Conservation (phyloP, 2,113 vertebrate genomes). For the Tupaia tana region DNA sequence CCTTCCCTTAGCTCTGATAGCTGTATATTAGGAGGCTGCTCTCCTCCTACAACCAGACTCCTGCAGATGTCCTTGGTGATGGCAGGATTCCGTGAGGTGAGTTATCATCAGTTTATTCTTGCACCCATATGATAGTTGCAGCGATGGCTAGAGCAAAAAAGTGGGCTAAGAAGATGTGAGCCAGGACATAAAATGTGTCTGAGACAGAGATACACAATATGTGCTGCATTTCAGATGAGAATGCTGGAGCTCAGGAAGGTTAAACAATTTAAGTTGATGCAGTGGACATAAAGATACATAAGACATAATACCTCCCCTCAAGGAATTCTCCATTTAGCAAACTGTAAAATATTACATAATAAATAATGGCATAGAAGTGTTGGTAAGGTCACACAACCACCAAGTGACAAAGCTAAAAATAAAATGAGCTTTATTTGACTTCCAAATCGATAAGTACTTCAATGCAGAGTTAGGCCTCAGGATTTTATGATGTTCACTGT, state of each 20-base stretch:
- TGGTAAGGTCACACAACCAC: slow-evolving; percentile 21
- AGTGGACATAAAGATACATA: background rate
- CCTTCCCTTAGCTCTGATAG: background rate
- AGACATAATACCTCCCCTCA: background rate
- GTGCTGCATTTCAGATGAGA: background rate
- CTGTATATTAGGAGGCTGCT: background rate
- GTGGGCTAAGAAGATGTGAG: background rate
- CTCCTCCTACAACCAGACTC: background rate
- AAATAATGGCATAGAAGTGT: slow-evolving; percentile 33
- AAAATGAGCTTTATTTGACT: slow-evolving; percentile 39
- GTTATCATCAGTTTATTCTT: background rate
- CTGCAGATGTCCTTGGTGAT: background rate
- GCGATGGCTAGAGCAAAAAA: background rate
- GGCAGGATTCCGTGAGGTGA: background rate
- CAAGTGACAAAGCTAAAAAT: slow-evolving; percentile 24
- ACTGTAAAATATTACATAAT: slow-evolving; percentile 33
- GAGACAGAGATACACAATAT: background rate
- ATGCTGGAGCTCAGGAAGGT: background rate
- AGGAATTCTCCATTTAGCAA: background rate
- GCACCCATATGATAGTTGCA: background rate
- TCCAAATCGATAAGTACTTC: background rate
- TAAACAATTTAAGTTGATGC: background rate
- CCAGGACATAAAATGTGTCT: background rate
- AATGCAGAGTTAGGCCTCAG: background rate
- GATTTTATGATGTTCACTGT: slow-evolving; percentile 26